Base-by-base conservation (phyloP, 2,797 vertebrate genomes). In the Halcyon smyrnensis region DNA sequence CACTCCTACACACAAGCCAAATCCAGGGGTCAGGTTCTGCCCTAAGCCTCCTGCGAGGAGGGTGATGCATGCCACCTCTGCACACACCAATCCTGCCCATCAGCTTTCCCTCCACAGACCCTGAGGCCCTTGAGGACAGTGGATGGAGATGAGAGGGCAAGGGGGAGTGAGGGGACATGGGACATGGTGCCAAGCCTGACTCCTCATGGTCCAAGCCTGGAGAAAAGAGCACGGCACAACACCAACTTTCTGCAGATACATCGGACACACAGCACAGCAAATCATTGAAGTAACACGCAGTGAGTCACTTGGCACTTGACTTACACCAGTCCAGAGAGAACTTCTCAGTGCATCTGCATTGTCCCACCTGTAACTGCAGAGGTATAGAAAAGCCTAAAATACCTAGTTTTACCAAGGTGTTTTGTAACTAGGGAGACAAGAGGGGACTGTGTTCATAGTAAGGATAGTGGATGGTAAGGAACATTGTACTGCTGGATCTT, bases 211-310 rank as follows among this genome's bases (percentile, higher is more conserved):
- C 9, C 8, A 51, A 32, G 18, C 23, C 21, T 70, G 75, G 18
- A 79, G 18, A 30, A 0, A 1, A 64, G 30, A 21, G 21, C 23
- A 19, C 1, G 0, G 19, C 1, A 1, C 0, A 0, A 37, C 0
- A 1, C 14, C 0, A 0, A 16, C 8, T 78, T 67, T 62, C 36
- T 57, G 37, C 34, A 39, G n/a, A 20, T 4, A 1, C 1, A 1
- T 8, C 24, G 48, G 43, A 11, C 14, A 27, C 10, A 4, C 5
- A 23, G 19, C 20, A 36, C 25, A 36, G n/a, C 24, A 65, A 65
- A 48, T 59, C 17, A 20, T 32, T 54, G n/a, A 60, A 43, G 21
- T 17, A 51, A 46, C 20, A 15, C 25, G 17, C 45, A 32, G 16
- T 4, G 20, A 19, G 17, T 41, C n/a, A 28, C 25, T n/a, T 32